Evolutionary conservation across 2,113 vertebrate species (phyloP), one percentile per base, ranked within the genome.

Genomic region (Illadopsis cleaveri): DNA sequence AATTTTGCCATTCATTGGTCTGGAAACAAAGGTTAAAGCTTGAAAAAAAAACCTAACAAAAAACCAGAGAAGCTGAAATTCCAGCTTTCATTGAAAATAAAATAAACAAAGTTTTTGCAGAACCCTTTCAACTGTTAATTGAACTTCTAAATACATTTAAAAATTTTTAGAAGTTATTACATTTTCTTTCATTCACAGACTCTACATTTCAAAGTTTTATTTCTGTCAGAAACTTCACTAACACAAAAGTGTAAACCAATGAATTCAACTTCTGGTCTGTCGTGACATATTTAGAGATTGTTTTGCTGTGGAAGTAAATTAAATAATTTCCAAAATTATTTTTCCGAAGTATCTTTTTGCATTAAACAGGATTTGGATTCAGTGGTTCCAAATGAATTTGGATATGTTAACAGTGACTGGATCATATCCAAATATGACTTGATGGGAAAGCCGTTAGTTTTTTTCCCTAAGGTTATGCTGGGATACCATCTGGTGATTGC

Each of bases 401-500:
- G 81, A 33, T 94, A 91, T 58, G 90, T 86, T 95, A 96, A 91
- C 89, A 53, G 84, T 65, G 76, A 94, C 92, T 96, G 97, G 97
- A 97, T 92, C 56, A 7, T 91, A 86, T 96, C 96, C 96, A 97
- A 94, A 96, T 75, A 96, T 78, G 86, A 96, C 93, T 97, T 71
- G 96, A 90, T 96, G 97, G 96, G 95, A 97, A 97, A 96, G 65
- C 76, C 92, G 77, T 97, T 90, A 87, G 71, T 95, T 97, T 96
- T 93, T 95, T 93, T 25, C 93, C 93, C 93, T 62, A 86, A 93
- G 89, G 95, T 97, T 97, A 91, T 53, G 11, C 68, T 96, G 93
- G 86, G 86, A 96, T 96, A 70, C 94, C 94, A 96, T 97, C 96
- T 95, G 96, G 92, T 86, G 83, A 90, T 90, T 82, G 82, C 96